Evolutionary conservation across 2,113 vertebrate species (phyloP), one percentile per base, ranked within the genome.

Genomic region (Poeciliopsis prolifica): DNA sequence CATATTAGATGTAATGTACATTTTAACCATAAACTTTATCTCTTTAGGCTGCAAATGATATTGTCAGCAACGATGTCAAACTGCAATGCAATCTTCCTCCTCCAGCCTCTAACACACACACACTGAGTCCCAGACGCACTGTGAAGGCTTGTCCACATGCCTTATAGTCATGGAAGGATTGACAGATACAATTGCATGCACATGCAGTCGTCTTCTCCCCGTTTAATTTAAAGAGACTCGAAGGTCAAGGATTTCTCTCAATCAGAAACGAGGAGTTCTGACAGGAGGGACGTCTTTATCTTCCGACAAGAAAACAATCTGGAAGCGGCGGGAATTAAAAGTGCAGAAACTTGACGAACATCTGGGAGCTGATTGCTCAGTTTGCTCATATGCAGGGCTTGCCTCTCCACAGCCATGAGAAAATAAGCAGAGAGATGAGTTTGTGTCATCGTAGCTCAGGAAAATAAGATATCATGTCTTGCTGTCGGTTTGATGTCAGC

Each of bases 391-490:
- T 92, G 92, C 48, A 1, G 17, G 44, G 5, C 72, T 86, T 30
- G 11, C 40, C 74, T 69, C 74, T 79, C 94, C 91, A 89, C 91
- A 94, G 92, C 93, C 96, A 95, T 95, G 95, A 96, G 95, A 96
- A 95, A 96, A 97, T 95, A 96, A 97, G 94, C 92, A 93, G 93
- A 71, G 83, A 93, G 95, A 94, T 94, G 95, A 97, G 95, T 97
- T 96, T 96, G 96, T 97, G 97, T 98, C 97, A 97, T 96, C 91
- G 91, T 91, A 87, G 95, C 96, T 96, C 95, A 95, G 94, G 93
- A 97, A 97, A 99, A 97, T 97, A 97, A 99, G 98, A 99, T 97
- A 98, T 98, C 97, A 98, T 93, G 95, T 97, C 96, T 95, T 96
- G 95, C 96, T 96, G 96, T 96, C 95, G 95, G 96, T 96, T 96